Evolutionary conservation across 2,113 vertebrate genomes (phyloP).

Genomic region (Holacanthus passer): DNA sequence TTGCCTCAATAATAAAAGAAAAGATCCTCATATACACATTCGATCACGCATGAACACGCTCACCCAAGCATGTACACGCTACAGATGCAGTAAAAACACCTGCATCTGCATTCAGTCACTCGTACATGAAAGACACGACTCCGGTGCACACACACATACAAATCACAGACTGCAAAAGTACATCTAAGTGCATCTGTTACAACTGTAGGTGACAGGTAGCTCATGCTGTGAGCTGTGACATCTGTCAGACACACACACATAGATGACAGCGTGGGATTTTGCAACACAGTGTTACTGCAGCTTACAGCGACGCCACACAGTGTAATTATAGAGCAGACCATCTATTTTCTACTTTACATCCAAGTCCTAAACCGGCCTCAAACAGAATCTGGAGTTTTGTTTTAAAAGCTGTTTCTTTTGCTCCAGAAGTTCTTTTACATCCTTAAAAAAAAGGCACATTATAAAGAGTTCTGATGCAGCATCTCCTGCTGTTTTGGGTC

Average conservation of each 20-base stretch:
- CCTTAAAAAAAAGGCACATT: not conserved
- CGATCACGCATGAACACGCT: not conserved
- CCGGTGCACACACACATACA: not conserved
- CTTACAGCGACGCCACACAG: slow-evolving; percentile 16
- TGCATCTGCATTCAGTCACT: not conserved
- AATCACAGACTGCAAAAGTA: slow-evolving; percentile 4
- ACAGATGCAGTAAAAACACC: not conserved
- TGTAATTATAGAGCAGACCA: slow-evolving; percentile 42
- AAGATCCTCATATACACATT: too few relatives aligned
- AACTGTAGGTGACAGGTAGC: slow-evolving; percentile 14
- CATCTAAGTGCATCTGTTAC: slow-evolving; percentile 13
- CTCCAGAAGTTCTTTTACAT: slow-evolving; percentile 14
- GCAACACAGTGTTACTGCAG: slow-evolving; percentile 8
- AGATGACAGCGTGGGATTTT: slow-evolving; percentile 3
- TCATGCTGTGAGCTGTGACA: slow-evolving; percentile 8
- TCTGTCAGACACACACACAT: slow-evolving; percentile 4
- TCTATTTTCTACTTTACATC: slow-evolving; percentile 15
- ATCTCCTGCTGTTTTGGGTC: slow-evolving; percentile 41
- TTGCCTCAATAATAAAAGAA: not conserved
- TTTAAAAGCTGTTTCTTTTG: slow-evolving; percentile 1
- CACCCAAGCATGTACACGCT: not conserved
- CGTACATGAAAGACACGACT: not conserved
- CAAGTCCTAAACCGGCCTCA: not conserved
- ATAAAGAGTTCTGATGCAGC: slow-evolving; percentile 11
- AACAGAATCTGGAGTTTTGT: not conserved